Percentiles rank a stretch among this genome's conserved stretches.
These are phyloP conservation scores for Fissipunctia ypsillon DNA, from an alignment of 2,888 invertebrate genomes.

Conservation along the genomic window DNA sequence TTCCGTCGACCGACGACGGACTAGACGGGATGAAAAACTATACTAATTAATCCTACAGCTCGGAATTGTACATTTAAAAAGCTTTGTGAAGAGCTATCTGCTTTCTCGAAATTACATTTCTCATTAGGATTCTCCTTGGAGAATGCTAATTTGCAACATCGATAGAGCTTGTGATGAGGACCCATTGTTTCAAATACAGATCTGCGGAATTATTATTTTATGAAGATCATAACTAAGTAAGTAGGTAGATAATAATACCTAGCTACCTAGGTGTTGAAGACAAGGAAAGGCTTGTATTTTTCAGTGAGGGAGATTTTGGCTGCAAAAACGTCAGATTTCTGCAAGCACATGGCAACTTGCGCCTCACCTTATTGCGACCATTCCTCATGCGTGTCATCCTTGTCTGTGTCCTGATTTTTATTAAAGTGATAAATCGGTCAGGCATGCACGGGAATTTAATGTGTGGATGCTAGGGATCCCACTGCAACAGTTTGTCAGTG, in stretches of 20 bases:
- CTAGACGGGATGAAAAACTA: constrained; percentile 79
- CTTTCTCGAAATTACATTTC: constrained; percentile 68
- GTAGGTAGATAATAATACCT: no score
- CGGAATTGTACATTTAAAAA: constrained; percentile 76
- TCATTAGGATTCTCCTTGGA: constrained; percentile 64
- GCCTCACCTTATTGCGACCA: constrained; percentile 27
- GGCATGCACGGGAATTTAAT: constrained; percentile 57
- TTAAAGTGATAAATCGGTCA: constrained; percentile 56
- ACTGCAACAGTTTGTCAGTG: constrained; percentile 77
- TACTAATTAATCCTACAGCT: constrained; percentile 80
- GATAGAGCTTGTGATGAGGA: constrained; percentile 54
- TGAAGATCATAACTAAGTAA: neutral
- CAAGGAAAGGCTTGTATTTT: neutral
- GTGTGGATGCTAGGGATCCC: constrained; percentile 51
- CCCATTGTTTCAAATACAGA: constrained; percentile 44
- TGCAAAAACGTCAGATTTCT: constrained; percentile 27
- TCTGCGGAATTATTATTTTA: constrained; percentile 2
- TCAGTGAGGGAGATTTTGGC: neutral
- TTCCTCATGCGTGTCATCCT: constrained; percentile 35
- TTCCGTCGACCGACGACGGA: constrained; percentile 65
- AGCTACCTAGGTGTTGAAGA: neutral
- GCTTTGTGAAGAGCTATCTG: constrained; percentile 72
- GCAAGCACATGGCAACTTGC: constrained; percentile 14
- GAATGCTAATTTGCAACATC: constrained; percentile 67
- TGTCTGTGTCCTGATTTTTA: constrained; percentile 50